Percentiles rank a stretch among this genome's conserved stretches.
Evolutionary conservation across 2,888 invertebrate genomes (phyloP).

Genomic region (Harmothoe impar): DNA sequence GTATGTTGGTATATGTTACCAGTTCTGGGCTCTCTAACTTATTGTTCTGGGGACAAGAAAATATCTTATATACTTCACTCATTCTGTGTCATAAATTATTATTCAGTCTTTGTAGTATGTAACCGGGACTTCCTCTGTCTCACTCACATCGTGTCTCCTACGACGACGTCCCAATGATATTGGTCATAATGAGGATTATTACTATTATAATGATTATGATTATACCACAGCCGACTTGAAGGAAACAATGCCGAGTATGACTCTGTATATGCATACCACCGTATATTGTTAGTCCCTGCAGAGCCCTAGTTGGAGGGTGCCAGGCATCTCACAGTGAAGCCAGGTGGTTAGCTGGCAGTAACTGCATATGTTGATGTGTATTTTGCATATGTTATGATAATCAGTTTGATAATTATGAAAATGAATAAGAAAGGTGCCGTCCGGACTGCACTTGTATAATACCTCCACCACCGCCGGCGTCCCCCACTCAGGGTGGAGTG

Average conservation of each 20-base stretch:
- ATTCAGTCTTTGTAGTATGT: conserved; percentile 53
- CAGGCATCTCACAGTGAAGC: neutral
- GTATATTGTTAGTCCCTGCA: conserved; percentile 22
- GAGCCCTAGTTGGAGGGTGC: neutral
- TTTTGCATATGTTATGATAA: conserved; percentile 34
- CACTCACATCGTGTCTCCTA: conserved; percentile 25
- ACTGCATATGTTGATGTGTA: conserved; percentile 22
- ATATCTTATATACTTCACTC: neutral
- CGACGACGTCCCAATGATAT: conserved; percentile 30
- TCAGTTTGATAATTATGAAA: conserved; percentile 24
- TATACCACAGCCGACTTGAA: conserved; percentile 46
- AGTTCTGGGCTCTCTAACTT: conserved; percentile 49
- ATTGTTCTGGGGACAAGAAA: conserved; percentile 30
- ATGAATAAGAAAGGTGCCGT: conserved; percentile 56
- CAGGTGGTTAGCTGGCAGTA: neutral
- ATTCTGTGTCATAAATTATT: conserved; percentile 47
- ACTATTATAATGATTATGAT: neutral
- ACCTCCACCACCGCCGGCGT: conserved; percentile 36
- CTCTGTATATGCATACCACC: neutral
- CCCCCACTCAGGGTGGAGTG: neutral
- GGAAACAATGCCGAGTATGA: conserved; percentile 6
- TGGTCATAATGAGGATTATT: conserved; percentile 34
- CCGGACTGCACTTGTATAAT: conserved; percentile 57
- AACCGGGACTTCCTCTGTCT: conserved; percentile 37
- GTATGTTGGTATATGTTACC: conserved; percentile 50